Percentiles rank a stretch among this genome's conserved stretches.
Evolutionary conservation across 2,113 vertebrate species (phyloP).

Genomic region (Aphelocoma coerulescens): DNA sequence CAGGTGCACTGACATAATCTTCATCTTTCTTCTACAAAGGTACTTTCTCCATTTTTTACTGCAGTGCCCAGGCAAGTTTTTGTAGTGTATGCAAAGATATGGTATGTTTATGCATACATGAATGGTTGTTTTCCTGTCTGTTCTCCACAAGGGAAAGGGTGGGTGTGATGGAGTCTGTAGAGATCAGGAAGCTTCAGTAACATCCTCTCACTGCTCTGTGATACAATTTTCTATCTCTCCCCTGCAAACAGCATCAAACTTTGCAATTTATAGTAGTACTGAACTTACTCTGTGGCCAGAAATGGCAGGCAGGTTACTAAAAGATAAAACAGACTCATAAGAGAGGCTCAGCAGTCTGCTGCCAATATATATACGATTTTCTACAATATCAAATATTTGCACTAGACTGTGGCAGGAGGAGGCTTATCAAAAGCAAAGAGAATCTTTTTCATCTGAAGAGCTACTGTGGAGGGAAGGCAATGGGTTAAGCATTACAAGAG

Average conservation of each 20-base stretch:
- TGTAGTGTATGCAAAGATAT: neutral
- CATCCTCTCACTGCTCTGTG: neutral
- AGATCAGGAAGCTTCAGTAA: neutral
- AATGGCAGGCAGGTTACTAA: neutral
- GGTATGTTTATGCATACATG: neutral
- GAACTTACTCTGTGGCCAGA: neutral
- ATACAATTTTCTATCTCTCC: neutral
- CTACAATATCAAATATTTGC: neutral
- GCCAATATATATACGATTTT: neutral
- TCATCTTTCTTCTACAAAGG: neutral
- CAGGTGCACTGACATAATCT: neutral
- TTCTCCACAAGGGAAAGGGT: neutral
- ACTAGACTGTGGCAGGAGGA: neutral
- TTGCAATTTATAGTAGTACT: neutral
- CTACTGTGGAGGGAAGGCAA: neutral
- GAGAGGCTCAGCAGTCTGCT: neutral
- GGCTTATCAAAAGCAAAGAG: neutral
- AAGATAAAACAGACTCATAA: neutral
- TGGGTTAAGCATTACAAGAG: constrained; percentile 25
- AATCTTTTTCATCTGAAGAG: neutral
- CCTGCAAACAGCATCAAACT: neutral
- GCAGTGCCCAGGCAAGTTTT: neutral
- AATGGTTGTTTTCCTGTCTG: neutral
- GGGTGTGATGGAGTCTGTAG: neutral
- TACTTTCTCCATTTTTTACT: neutral